phyloP scores from a whole-genome alignment of 2,888 invertebrate species.

The Lydus trimaculatus region DNA sequence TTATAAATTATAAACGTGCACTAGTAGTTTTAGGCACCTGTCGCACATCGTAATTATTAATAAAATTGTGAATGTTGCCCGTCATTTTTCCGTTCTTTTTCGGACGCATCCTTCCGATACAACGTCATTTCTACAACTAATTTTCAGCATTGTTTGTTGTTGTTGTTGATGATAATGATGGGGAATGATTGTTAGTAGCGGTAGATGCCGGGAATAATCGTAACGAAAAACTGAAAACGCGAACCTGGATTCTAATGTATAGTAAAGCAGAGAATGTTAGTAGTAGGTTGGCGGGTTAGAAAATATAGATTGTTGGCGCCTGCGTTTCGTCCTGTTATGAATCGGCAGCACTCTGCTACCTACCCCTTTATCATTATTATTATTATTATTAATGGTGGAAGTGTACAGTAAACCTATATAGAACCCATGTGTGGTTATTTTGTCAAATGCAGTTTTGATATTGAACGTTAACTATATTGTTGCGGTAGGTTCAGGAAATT shows the following conservation, averaged over 20 bases:
- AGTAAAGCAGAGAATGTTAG: constrained; percentile 1
- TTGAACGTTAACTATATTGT: neutral
- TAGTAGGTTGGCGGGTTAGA: constrained; percentile 10
- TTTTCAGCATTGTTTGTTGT: neutral
- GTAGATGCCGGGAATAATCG: constrained; percentile 13
- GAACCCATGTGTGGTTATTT: neutral
- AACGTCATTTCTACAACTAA: constrained; percentile 43
- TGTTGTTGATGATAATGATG: too few relatives aligned
- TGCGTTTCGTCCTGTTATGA: constrained; percentile 17
- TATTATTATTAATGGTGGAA: constrained; percentile 12
- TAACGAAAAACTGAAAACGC: constrained; percentile 16
- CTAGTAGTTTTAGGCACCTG: constrained; percentile 20
- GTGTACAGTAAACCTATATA: neutral
- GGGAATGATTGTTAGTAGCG: too few relatives aligned
- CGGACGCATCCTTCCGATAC: constrained; percentile 35
- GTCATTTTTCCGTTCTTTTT: constrained; percentile 27
- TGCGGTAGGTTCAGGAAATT: constrained; percentile 25
- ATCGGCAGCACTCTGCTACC: neutral
- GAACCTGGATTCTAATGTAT: constrained; percentile 10
- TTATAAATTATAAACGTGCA: neutral
- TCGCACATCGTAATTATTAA: constrained; percentile 22
- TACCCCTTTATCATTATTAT: too few relatives aligned
- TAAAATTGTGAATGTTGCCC: constrained; percentile 18
- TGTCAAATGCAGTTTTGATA: neutral
- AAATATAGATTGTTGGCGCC: constrained; percentile 15